Evolutionary conservation across 1,140 invertebrate genomes (phyloP).

Genomic region (Drosophila subobscura): DNA sequence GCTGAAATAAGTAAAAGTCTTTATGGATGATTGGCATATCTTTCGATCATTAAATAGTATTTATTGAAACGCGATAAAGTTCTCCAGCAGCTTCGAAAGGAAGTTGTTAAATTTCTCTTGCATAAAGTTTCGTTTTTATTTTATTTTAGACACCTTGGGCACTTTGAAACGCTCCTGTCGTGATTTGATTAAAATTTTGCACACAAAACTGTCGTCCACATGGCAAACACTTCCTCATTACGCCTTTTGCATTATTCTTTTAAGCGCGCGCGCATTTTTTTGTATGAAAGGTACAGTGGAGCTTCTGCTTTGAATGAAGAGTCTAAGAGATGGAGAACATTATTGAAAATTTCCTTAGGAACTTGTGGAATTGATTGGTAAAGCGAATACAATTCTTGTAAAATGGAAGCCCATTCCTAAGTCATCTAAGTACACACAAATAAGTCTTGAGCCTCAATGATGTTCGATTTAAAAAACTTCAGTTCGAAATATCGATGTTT

Average conservation of each 20-base stretch:
- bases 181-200: constrained; percentile 49
- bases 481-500: too few species aligned
- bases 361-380: too few species aligned
- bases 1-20: constrained; percentile 39
- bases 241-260: constrained; percentile 64
- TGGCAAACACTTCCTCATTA: constrained; percentile 66
- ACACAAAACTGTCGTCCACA: constrained; percentile 31
- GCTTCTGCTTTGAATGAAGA: too few species aligned
- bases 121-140: not conserved
- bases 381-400: too few species aligned
- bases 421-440: too few species aligned
- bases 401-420: too few species aligned
- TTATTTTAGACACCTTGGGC: constrained; percentile 6
- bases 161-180: constrained; percentile 10
- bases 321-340: too few species aligned
- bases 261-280: not conserved
- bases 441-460: too few species aligned
- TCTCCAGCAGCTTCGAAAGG: constrained; percentile 21
- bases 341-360: too few species aligned
- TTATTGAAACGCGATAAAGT: constrained; percentile 27
- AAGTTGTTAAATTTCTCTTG: constrained; percentile 42
- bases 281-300: constrained; percentile 16
- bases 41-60: constrained; percentile 16
- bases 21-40: constrained; percentile 35
- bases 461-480: too few species aligned